phyloP scores from a whole-genome alignment of 1,140 invertebrate genomes.

The Micrasema longulum region DNA sequence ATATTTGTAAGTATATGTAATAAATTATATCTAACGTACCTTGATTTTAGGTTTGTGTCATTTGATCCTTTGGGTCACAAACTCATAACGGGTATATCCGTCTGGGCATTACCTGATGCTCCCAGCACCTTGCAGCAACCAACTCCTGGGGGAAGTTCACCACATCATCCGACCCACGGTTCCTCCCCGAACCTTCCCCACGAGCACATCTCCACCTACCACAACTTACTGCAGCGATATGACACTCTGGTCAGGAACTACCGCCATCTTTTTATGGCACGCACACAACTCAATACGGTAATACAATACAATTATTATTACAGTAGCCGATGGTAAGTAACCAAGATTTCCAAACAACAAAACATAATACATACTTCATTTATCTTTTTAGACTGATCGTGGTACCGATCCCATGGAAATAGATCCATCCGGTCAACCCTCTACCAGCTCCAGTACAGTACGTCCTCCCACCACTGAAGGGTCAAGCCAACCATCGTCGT shows the following conservation, averaged over 20 bases:
- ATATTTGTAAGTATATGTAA: no score
- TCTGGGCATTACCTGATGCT: slow-evolving; percentile 55
- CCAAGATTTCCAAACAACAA: no score
- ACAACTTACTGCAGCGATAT: slow-evolving; percentile 65
- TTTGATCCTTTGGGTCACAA: slow-evolving; percentile 87
- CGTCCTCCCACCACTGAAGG: not conserved
- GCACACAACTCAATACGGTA: slow-evolving; percentile 56
- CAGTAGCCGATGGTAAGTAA: no score
- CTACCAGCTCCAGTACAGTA: slow-evolving; percentile 31
- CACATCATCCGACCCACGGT: slow-evolving; percentile 41
- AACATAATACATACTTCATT: no score
- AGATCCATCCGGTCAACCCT: slow-evolving; percentile 57
- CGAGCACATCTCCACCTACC: slow-evolving; percentile 65
- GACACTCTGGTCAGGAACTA: slow-evolving; percentile 66
- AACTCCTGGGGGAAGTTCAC: slow-evolving; percentile 50
- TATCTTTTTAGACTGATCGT: slow-evolving; percentile 69
- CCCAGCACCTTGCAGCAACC: slow-evolving; percentile 49
- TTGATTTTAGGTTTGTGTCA: slow-evolving; percentile 77
- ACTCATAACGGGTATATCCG: slow-evolving; percentile 86
- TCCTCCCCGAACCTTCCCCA: slow-evolving; percentile 56
- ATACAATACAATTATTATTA: not conserved
- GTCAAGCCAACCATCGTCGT: not conserved
- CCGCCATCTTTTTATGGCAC: slow-evolving; percentile 63
- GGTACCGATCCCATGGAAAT: slow-evolving; percentile 78
- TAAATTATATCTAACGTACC: no score